These are phyloP conservation scores for Columbina picui DNA, from an alignment of 2,113 vertebrate genomes.

Conservation along the genomic window DNA sequence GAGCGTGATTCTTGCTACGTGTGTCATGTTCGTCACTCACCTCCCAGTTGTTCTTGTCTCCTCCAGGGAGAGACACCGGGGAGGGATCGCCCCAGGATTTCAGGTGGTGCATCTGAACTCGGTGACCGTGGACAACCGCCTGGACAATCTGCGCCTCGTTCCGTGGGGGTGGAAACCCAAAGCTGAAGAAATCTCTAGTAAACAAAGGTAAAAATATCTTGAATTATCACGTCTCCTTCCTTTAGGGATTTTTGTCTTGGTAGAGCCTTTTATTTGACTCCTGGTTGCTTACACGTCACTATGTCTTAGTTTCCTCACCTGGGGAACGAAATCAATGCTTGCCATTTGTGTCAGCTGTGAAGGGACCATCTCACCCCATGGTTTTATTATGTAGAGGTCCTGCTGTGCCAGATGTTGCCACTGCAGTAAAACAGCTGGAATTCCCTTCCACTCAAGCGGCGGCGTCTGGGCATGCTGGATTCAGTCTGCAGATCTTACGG, in stretches of 20 bases:
- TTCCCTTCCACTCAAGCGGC: neutral
- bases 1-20: neutral
- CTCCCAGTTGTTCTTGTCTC: neutral
- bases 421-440: neutral
- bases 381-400: neutral
- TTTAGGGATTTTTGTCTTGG: neutral
- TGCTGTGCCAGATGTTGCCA: neutral
- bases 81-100: slow-evolving; percentile 94
- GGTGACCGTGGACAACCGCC: slow-evolving; percentile 95
- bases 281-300: accelerated
- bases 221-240: neutral
- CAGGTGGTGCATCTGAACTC: slow-evolving; percentile 97
- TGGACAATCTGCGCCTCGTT: slow-evolving; percentile 94
- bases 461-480: neutral
- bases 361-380: neutral
- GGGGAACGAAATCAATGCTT: neutral
- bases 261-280: neutral
- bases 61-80: slow-evolving; percentile 93
- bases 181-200: slow-evolving; percentile 94
- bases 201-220: slow-evolving; percentile 84
- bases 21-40: neutral
- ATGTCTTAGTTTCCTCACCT: neutral
- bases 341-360: accelerated
- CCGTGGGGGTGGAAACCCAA: slow-evolving; percentile 93
- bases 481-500: neutral